Conservation (phyloP, 2,113 vertebrate genomes). For the Pituophis catenifer region DNA sequence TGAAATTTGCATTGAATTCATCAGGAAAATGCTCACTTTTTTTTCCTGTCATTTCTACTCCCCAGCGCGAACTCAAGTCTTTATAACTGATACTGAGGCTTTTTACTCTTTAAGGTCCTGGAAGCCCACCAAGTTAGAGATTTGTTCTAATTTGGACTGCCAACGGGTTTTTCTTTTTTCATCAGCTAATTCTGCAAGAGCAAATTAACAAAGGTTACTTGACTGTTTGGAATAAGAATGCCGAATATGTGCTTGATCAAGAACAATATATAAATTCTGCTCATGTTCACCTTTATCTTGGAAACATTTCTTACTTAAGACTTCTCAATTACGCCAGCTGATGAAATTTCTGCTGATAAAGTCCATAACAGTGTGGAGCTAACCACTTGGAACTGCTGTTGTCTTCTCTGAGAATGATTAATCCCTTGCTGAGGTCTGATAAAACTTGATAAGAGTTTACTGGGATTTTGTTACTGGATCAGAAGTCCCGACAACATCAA, state of each 20-base stretch:
- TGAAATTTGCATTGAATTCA: no score
- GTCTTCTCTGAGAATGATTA: background rate
- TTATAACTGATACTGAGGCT: background rate
- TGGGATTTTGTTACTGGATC: background rate
- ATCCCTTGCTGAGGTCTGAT: background rate
- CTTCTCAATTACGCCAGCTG: background rate
- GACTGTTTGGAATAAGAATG: background rate
- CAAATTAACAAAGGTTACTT: background rate
- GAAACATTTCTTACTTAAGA: background rate
- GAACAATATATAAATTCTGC: background rate
- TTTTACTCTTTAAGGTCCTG: background rate
- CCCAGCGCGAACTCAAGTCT: background rate
- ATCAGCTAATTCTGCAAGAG: background rate
- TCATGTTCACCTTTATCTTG: background rate
- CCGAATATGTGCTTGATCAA: background rate
- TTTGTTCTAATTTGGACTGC: background rate
- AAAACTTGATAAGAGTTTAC: background rate
- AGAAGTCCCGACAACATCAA: background rate
- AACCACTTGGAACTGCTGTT: background rate
- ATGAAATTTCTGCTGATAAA: background rate
- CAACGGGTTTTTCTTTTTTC: background rate
- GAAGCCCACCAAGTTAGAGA: background rate
- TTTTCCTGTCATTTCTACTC: no score
- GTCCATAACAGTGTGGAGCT: background rate
- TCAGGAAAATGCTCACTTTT: no score